Base-by-base conservation (phyloP, 2,797 vertebrate genomes). In the Tapirus indicus region DNA sequence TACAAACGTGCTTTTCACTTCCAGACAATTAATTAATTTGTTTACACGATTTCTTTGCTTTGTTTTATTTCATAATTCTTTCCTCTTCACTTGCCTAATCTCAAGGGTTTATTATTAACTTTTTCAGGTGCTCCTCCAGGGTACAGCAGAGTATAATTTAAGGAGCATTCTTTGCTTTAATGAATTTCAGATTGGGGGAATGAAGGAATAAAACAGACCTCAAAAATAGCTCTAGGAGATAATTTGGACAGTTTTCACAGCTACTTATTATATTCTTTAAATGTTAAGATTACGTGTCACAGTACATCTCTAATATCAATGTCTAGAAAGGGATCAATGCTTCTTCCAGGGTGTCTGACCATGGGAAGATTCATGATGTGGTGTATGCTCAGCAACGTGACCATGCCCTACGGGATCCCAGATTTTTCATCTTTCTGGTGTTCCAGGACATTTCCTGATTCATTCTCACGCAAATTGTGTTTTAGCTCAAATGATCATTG, bases 21-120 rank as follows among this genome's bases (percentile, higher is more conserved):
- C 97, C 98, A 98, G 98, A 97, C 98, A 99, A 99, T 99, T 99
- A 99, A 99, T 99, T 99, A 99, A 98, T 98, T 98, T 99, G 99
- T 98, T 99, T 99, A 99, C 98, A 98, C 1, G 0, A 98, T 97
- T 98, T 91, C 96, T 98, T 98, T 96, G 87, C 98, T 98, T 98
- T 99, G 98, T 98, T 98, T 98, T 98, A 98, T 98, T 98, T 97
- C 98, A 97, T 97, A 86, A 94, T 58, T 98, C 91, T 93, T 44
- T 97, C 95, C 88, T 88, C 91, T 94, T 82, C 85, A 98, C 96
- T 96, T 98, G 95, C 58, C 97, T 97, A 94, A 77, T 97, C 97
- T 98, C 94, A 94, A 98, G 92, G 41, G 69, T 52, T 95, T 92
- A 62, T 80, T 96, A 98, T 97, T 98, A 98, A 97, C 95, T 96